Evolutionary conservation across 2,888 invertebrate genomes (phyloP).

Genomic region (Drosophila gaucha): DNA sequence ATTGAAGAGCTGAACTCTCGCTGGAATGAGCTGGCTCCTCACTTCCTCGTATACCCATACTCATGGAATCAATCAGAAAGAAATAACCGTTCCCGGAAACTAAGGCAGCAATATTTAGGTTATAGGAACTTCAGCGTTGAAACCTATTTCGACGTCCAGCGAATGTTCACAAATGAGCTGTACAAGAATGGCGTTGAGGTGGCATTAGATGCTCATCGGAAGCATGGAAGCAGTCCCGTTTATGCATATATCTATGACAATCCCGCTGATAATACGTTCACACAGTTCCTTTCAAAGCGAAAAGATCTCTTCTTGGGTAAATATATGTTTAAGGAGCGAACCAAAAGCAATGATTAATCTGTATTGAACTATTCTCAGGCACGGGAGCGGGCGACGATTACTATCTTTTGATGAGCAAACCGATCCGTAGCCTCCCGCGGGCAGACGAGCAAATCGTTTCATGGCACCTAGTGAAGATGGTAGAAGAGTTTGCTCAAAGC

Average conservation of each 20-base stretch:
- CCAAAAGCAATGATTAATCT: background rate
- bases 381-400: conserved; percentile 76
- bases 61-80: background rate
- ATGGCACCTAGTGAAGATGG: conserved; percentile 68
- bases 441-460: conserved; percentile 58
- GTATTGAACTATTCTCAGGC: conserved; percentile 44
- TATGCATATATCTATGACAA: conserved; percentile 7
- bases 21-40: conserved; percentile 5
- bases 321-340: conserved; percentile 39
- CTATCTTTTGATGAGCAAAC: conserved; percentile 60
- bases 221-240: background rate
- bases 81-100: background rate
- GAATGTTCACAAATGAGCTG: conserved; percentile 2
- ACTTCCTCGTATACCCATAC: background rate
- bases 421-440: conserved; percentile 14
- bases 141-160: conserved; percentile 6
- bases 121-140: conserved; percentile 2
- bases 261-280: background rate
- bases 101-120: background rate
- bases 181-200: background rate
- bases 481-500: conserved; percentile 59
- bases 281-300: conserved; percentile 82
- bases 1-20: background rate
- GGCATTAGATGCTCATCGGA: background rate
- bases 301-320: conserved; percentile 85